A percentile compares a stretch with the other conserved stretches of the same genome.
phyloP scores from a whole-genome alignment of 2,113 vertebrate species.

The Oryzias melastigma region DNA sequence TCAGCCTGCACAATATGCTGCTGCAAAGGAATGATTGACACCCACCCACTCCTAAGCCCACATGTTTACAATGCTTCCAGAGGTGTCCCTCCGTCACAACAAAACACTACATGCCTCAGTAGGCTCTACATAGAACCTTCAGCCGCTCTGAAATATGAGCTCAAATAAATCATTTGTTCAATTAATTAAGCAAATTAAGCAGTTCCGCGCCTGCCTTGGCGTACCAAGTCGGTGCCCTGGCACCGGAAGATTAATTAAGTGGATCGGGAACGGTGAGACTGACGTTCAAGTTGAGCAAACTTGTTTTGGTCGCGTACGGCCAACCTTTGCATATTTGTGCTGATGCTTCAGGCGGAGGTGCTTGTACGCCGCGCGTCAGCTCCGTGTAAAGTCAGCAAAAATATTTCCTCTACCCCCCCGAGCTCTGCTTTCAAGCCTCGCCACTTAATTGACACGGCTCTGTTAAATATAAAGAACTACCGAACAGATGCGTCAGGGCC shows the following conservation, averaged over 20 bases:
- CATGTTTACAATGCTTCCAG: slow-evolving; percentile 40
- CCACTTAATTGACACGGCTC: slow-evolving; percentile 32
- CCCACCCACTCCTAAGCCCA: slow-evolving; percentile 37
- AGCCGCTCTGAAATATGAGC: slow-evolving; percentile 63
- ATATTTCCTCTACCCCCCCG: not conserved
- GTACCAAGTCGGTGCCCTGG: slow-evolving; percentile 50
- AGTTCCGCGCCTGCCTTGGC: slow-evolving; percentile 62
- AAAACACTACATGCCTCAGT: slow-evolving; percentile 53
- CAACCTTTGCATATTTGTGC: slow-evolving; percentile 27
- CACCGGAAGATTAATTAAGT: slow-evolving; percentile 68
- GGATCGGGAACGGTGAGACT: slow-evolving; percentile 45
- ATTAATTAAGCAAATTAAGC: slow-evolving; percentile 75
- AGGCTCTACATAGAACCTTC: slow-evolving; percentile 50
- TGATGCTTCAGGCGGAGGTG: not conserved
- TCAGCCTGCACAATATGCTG: slow-evolving; percentile 25
- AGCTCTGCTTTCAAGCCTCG: not conserved
- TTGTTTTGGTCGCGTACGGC: slow-evolving; percentile 39
- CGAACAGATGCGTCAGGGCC: slow-evolving; percentile 15
- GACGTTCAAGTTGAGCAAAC: slow-evolving; percentile 40
- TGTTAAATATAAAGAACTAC: slow-evolving; percentile 1
- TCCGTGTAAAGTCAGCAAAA: not conserved
- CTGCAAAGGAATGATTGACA: slow-evolving; percentile 60
- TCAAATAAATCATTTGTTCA: slow-evolving; percentile 71
- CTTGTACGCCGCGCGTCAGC: slow-evolving; percentile 3
- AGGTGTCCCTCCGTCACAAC: slow-evolving; percentile 44